Conservation (phyloP, 2,113 vertebrate genomes). For the Bos javanicus region DNA sequence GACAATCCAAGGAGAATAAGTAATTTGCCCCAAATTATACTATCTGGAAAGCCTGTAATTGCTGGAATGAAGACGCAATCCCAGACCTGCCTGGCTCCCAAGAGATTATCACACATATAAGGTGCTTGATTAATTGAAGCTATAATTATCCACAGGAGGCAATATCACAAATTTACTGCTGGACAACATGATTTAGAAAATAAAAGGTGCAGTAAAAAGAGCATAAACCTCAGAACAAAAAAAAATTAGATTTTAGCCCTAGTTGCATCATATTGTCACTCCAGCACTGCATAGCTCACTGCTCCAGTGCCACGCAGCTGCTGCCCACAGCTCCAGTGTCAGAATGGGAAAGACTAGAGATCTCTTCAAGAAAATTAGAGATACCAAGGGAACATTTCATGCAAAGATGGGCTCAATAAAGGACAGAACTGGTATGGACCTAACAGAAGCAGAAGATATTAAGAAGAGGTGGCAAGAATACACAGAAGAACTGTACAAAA, state of each 20-base stretch:
- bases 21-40: background rate
- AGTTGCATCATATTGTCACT: background rate
- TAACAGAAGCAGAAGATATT: background rate
- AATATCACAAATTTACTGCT: background rate
- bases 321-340: background rate
- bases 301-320: rapidly evolving
- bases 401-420: background rate
- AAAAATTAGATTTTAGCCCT: background rate
- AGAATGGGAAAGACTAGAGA: background rate
- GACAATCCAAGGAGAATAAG: background rate
- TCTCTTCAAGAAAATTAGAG: background rate
- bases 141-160: background rate
- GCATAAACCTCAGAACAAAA: background rate
- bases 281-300: rapidly evolving
- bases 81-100: background rate
- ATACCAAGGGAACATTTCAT: background rate
- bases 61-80: background rate
- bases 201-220: background rate
- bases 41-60: background rate
- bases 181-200: background rate
- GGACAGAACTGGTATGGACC: background rate
- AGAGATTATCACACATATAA: background rate
- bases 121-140: background rate
- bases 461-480: background rate
- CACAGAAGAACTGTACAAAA: background rate